Percentiles rank a stretch among this genome's conserved stretches.
Evolutionary conservation across 2,113 vertebrate genomes (phyloP).

Genomic region (Actenoides hombroni): DNA sequence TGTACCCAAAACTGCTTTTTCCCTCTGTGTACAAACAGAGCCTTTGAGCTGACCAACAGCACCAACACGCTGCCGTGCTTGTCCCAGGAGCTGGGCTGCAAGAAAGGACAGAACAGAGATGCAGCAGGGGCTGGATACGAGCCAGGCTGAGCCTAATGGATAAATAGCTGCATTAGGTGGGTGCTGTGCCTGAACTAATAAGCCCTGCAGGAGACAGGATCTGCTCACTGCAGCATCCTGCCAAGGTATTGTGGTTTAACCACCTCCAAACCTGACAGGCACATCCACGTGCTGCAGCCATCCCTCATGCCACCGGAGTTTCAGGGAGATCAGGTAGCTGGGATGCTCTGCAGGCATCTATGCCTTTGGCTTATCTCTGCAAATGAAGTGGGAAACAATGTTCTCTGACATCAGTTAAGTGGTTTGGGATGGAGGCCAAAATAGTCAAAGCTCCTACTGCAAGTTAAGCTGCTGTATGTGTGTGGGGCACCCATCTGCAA

Average conservation of each 20-base stretch:
- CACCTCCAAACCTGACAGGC: not conserved
- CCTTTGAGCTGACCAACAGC: not conserved
- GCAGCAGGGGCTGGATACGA: not conserved
- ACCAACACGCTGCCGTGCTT: not conserved
- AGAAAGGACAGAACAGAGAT: not conserved
- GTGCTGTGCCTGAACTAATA: not conserved
- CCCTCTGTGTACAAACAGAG: not conserved
- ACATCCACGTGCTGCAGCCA: not conserved
- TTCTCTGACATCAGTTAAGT: not conserved
- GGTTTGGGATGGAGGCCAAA: not conserved
- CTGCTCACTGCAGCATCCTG: not conserved
- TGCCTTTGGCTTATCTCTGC: not conserved
- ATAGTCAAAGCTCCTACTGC: not conserved
- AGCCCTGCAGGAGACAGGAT: not conserved
- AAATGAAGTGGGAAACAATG: not conserved
- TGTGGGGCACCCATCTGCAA: not conserved
- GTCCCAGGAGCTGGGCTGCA: not conserved
- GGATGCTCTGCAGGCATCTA: not conserved
- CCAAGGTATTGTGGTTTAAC: not conserved
- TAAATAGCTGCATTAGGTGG: not conserved
- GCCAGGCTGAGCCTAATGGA: not conserved
- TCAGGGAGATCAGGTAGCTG: not conserved
- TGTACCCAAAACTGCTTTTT: not conserved
- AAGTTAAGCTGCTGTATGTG: not conserved
- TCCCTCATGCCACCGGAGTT: rapidly evolving